These are phyloP conservation scores for Henricia sp. DNA, from an alignment of 53 echinoderm and acorn worm species.

Conservation along the genomic window DNA sequence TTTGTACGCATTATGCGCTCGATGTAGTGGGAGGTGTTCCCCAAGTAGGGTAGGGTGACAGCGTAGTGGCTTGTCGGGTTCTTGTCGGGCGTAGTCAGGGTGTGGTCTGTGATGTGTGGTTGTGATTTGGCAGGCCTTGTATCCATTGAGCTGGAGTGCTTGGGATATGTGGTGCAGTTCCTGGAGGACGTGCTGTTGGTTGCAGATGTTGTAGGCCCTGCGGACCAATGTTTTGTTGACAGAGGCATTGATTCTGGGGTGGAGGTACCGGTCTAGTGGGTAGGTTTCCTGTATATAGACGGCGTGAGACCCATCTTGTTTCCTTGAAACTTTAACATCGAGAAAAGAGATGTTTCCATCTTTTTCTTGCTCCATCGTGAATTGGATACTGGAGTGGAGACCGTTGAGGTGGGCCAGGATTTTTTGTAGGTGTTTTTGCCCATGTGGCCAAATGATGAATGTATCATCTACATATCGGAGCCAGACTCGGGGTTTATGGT, in stretches of 20 bases:
- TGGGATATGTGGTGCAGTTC: constrained; percentile 7
- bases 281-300: too few relatives aligned
- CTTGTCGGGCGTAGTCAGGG: too few relatives aligned
- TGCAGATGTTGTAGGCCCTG: background rate
- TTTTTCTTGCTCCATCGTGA: background rate
- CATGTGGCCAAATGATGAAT: constrained; percentile 14
- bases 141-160: background rate
- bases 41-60: too few relatives aligned
- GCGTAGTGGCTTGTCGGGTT: too few relatives aligned
- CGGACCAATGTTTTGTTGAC: background rate
- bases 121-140: too few relatives aligned
- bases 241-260: background rate
- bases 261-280: background rate
- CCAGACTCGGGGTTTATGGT: background rate
- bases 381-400: background rate
- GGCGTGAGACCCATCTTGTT: background rate
- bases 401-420: background rate
- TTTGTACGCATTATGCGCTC: too few relatives aligned
- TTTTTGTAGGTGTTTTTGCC: background rate
- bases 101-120: too few relatives aligned
- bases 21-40: too few relatives aligned
- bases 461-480: background rate
- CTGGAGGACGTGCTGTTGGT: background rate
- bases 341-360: background rate
- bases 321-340: background rate